Percentiles rank a stretch among this genome's conserved stretches.
These are phyloP conservation scores for Suillia variegata DNA, from an alignment of 2,888 invertebrate genomes.

Conservation along the genomic window DNA sequence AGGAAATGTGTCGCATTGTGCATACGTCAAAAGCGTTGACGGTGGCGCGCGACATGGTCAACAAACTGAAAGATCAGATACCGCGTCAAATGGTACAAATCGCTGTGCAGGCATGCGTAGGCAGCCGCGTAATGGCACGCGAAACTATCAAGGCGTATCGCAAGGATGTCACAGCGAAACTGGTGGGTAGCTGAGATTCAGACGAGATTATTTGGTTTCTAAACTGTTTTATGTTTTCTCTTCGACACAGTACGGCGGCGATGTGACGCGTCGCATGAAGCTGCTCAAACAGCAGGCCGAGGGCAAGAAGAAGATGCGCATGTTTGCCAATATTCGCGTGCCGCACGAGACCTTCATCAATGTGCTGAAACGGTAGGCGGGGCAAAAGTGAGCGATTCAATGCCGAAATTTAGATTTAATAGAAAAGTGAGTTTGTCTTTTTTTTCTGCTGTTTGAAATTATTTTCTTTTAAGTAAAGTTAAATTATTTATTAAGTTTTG, in stretches of 20 bases:
- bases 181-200: slow-evolving; percentile 67
- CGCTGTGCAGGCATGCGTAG: slow-evolving; percentile 83
- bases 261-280: slow-evolving; percentile 87
- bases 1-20: slow-evolving; percentile 83
- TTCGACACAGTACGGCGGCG: slow-evolving; percentile 81
- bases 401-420: not conserved
- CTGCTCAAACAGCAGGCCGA: slow-evolving; percentile 87
- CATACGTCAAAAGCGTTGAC: slow-evolving; percentile 72
- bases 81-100: slow-evolving; percentile 89
- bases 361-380: slow-evolving; percentile 74
- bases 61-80: slow-evolving; percentile 80
- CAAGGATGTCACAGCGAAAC: slow-evolving; percentile 93
- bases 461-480: not conserved
- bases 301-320: slow-evolving; percentile 92
- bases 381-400: not conserved
- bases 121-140: slow-evolving; percentile 79
- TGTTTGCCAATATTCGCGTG: slow-evolving; percentile 87
- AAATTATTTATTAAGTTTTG: not conserved
- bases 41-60: slow-evolving; percentile 72
- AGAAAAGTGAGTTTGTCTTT: not conserved
- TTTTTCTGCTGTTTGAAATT: not conserved
- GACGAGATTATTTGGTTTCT: not conserved
- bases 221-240: slow-evolving; percentile 41
- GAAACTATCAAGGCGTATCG: slow-evolving; percentile 85
- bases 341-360: slow-evolving; percentile 94